phyloP scores from a whole-genome alignment of 2,113 vertebrate genomes.

The Rhegmatorhina hoffmannsi region DNA sequence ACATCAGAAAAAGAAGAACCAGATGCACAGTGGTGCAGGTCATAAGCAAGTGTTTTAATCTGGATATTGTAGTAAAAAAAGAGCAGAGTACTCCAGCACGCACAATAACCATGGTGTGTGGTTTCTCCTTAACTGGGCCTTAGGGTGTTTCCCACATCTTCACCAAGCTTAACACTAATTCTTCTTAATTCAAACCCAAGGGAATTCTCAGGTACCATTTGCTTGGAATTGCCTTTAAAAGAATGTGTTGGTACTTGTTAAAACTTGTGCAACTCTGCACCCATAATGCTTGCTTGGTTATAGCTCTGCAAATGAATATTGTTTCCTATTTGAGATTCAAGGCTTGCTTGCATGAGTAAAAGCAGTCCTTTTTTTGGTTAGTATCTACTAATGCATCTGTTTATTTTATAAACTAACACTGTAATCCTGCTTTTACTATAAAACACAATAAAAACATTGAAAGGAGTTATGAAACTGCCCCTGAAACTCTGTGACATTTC shows the following conservation, averaged over 20 bases:
- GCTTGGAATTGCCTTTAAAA: not conserved
- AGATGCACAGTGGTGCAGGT: not conserved
- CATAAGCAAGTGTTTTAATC: not conserved
- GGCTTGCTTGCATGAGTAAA: not conserved
- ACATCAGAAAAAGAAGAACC: not conserved
- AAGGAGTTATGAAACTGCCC: not conserved
- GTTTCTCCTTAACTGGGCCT: not conserved
- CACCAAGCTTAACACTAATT: not conserved
- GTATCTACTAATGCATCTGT: not conserved
- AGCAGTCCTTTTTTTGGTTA: not conserved
- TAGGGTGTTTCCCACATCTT: not conserved
- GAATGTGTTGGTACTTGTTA: not conserved
- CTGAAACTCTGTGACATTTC: not conserved
- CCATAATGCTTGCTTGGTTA: not conserved
- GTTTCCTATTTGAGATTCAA: not conserved
- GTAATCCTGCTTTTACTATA: not conserved
- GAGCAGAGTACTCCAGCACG: not conserved
- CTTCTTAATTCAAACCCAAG: not conserved
- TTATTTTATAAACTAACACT: not conserved
- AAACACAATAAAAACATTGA: not conserved
- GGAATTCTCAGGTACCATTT: not conserved
- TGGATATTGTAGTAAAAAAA: not conserved
- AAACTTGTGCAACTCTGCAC: not conserved
- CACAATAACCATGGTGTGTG: accelerated
- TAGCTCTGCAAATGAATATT: not conserved